These are phyloP conservation scores for Bombus impatiens DNA, from an alignment of 1,140 invertebrate species.

Conservation along the genomic window DNA sequence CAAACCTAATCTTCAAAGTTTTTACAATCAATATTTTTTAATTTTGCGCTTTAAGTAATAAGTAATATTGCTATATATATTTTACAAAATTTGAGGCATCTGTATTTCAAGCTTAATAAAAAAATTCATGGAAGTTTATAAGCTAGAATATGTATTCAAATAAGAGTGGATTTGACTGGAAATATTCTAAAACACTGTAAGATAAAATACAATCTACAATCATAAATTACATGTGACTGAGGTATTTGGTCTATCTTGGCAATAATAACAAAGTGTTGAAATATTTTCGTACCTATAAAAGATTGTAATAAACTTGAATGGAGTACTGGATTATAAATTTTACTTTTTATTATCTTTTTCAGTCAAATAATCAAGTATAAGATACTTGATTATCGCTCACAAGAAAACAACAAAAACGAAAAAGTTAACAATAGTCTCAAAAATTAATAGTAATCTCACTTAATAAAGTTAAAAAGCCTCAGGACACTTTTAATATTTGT, in stretches of 20 bases:
- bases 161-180: conserved; percentile 15
- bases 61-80: conserved; percentile 1
- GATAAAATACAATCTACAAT: conserved; percentile 53
- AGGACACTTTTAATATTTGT: conserved; percentile 46
- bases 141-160: conserved; percentile 28
- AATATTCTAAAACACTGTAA: conserved; percentile 50
- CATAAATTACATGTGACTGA: conserved; percentile 61
- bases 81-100: conserved; percentile 24
- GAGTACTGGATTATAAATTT: conserved; percentile 41
- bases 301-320: conserved; percentile 52
- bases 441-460: conserved; percentile 41
- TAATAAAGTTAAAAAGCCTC: conserved; percentile 57
- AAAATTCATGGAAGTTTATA: conserved; percentile 21
- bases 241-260: conserved; percentile 56
- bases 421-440: not conserved
- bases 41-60: conserved; percentile 28
- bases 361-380: conserved; percentile 50
- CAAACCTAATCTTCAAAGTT: conserved; percentile 26
- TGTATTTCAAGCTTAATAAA: conserved; percentile 8
- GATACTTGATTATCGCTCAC: conserved; percentile 35
- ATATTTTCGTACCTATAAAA: conserved; percentile 46
- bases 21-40: conserved; percentile 26
- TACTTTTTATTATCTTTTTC: conserved; percentile 54
- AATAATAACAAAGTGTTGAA: conserved; percentile 55
- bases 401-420: conserved; percentile 33